Evolutionary conservation across 2,113 vertebrate species (phyloP), one percentile per base, ranked within the genome.

Genomic region (Rhea pennata): DNA sequence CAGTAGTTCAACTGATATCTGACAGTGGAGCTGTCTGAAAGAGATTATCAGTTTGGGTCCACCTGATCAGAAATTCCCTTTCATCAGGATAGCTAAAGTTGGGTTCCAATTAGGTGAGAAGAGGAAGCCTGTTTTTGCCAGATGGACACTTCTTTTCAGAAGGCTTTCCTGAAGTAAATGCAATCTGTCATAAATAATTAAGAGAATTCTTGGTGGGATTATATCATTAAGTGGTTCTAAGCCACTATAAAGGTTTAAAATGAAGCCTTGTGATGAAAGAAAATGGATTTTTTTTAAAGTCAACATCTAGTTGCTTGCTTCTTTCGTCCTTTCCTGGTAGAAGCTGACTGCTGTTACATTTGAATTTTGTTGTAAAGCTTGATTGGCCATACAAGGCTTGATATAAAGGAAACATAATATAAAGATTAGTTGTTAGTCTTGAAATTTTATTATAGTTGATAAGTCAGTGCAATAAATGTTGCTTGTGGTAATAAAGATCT

Each of bases 21-120:
- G 27, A 27, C 36, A 88, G 54, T n/a, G 51, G 77, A 80, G 59
- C 48, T 61, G 2, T 23, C 75, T 88, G 44, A 86, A 88, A 74
- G 33, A n/a, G 22, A 81, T 87, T 23, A 66, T 29, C 31, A 74
- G 36, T 20, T 12, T 81, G 39, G 0, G 0, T 65, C n/a, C 62
- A 75, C 17, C 72, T 91, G 5, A 69, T 71, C 77, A 95, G 40
- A 92, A 87, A 87, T 87, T 75, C 81, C 17, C n/a, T 94, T 94
- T 94, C 64, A 23, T 70, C 46, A 33, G 81, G 17, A 84, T 36
- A 71, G 17, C 58, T 71, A 59, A 40, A 75, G 40, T 46, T 67
- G n/a, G 4, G 13, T 72, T 91, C 65, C 56, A 89, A 78, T 64
- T 82, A 92, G 36, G 91, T 73, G 36, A 42, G 39, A 88, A 46